Conservation (phyloP, 2,888 invertebrate species). For the Hipparchia sbordonii region DNA sequence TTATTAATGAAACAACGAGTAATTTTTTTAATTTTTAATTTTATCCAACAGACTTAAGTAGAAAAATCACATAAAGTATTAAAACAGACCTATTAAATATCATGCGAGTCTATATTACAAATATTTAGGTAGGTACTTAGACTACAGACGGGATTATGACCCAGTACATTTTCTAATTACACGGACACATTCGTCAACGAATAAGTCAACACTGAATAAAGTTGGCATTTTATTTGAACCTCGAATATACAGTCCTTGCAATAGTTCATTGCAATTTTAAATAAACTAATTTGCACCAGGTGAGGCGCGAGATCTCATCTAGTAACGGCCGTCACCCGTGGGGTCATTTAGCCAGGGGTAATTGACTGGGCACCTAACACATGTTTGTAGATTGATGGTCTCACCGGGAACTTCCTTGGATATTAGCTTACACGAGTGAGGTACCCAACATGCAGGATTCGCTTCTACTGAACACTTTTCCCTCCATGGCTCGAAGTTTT, state of each 20-base stretch:
- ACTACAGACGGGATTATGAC: constrained; percentile 82
- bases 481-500: constrained; percentile 97
- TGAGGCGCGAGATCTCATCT: constrained; percentile 79
- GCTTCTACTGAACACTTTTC: constrained; percentile 96
- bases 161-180: constrained; percentile 79
- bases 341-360: constrained; percentile 98
- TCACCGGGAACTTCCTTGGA: constrained; percentile 97
- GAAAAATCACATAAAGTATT: constrained; percentile 81
- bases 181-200: constrained; percentile 64
- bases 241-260: constrained; percentile 69
- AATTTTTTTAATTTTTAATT: constrained; percentile 67
- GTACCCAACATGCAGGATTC: constrained; percentile 92
- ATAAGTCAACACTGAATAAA: constrained; percentile 44
- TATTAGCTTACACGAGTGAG: constrained; percentile 94
- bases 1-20: constrained; percentile 27
- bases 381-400: constrained; percentile 96
- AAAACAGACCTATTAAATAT: constrained; percentile 82
- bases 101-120: constrained; percentile 83
- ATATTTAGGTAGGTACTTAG: constrained; percentile 79
- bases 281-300: constrained; percentile 72
- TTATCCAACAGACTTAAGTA: constrained; percentile 82
- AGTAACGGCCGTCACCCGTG: constrained; percentile 94
- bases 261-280: constrained; percentile 64
- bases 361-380: constrained; percentile 95
- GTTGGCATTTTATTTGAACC: constrained; percentile 48